phyloP scores from a whole-genome alignment of 2,797 vertebrate genomes.

The Rhynchotus rufescens region DNA sequence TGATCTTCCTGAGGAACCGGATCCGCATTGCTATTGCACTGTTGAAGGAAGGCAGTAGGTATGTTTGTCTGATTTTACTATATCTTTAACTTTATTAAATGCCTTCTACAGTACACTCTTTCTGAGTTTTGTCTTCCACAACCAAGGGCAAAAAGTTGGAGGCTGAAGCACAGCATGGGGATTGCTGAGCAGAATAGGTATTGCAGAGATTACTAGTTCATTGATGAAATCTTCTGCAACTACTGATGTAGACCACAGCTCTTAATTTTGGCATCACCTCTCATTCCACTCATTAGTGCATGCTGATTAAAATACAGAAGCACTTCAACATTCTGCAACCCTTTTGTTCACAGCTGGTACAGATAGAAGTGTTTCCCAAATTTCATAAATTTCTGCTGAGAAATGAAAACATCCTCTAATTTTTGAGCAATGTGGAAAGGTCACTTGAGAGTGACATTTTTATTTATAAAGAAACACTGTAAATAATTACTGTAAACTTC shows the following conservation, averaged over 20 bases:
- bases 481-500: not conserved
- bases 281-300: slow-evolving; percentile 7
- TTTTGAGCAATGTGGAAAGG: slow-evolving; percentile 23
- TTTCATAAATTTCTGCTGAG: slow-evolving; percentile 50
- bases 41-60: slow-evolving; percentile 95
- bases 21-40: slow-evolving; percentile 91
- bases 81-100: not conserved
- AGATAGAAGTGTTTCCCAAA: slow-evolving; percentile 44
- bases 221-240: not conserved
- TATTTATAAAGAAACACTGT: slow-evolving; percentile 9
- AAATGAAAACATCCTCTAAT: slow-evolving; percentile 38
- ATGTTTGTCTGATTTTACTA: slow-evolving; percentile 31
- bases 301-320: slow-evolving; percentile 43
- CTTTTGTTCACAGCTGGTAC: slow-evolving; percentile 21
- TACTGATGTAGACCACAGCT: not conserved
- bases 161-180: not conserved
- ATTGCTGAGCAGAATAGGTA: not conserved
- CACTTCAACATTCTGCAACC: not conserved
- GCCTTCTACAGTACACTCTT: not conserved
- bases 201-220: not conserved
- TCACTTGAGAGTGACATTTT: slow-evolving; percentile 28
- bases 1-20: slow-evolving; percentile 91
- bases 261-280: not conserved
- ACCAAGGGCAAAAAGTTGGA: not conserved
- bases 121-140: not conserved